phyloP scores from a whole-genome alignment of 2,113 vertebrate genomes.

The Tiliqua scincoides region DNA sequence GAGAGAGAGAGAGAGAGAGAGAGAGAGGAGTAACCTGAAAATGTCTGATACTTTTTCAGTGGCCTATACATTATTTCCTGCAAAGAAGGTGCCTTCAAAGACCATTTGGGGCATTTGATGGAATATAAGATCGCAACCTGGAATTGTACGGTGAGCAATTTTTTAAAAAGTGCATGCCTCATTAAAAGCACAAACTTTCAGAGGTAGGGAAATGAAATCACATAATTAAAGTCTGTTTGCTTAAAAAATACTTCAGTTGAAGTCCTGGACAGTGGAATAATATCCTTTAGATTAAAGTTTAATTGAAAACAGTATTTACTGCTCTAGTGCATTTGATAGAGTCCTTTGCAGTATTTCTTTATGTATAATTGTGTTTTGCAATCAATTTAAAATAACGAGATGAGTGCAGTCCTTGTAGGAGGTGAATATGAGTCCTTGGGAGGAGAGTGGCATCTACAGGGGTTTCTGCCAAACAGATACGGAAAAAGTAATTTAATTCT shows the following conservation, averaged over 20 bases:
- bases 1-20: neutral
- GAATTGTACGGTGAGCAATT: slow-evolving; percentile 37
- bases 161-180: slow-evolving; percentile 57
- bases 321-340: slow-evolving; percentile 60
- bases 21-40: neutral
- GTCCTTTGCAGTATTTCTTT: slow-evolving; percentile 45
- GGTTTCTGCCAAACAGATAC: slow-evolving; percentile 61
- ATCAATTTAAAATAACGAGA: slow-evolving; percentile 70
- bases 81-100: slow-evolving; percentile 45
- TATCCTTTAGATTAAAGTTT: slow-evolving; percentile 63
- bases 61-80: neutral
- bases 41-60: neutral
- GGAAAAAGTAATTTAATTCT: slow-evolving; percentile 65
- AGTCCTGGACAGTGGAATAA: slow-evolving; percentile 62
- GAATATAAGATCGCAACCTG: slow-evolving; percentile 55
- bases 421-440: slow-evolving; percentile 55
- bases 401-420: slow-evolving; percentile 55
- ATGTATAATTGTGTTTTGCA: slow-evolving; percentile 67
- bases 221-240: slow-evolving; percentile 55
- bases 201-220: slow-evolving; percentile 49
- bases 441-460: slow-evolving; percentile 52
- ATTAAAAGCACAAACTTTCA: slow-evolving; percentile 62
- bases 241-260: slow-evolving; percentile 47
- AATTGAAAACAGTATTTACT: slow-evolving; percentile 70
- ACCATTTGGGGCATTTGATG: slow-evolving; percentile 46